A percentile compares a stretch with the other conserved stretches of the same genome.
phyloP scores from a whole-genome alignment of 1,140 invertebrate species.

The Pachypsylla venusta region DNA sequence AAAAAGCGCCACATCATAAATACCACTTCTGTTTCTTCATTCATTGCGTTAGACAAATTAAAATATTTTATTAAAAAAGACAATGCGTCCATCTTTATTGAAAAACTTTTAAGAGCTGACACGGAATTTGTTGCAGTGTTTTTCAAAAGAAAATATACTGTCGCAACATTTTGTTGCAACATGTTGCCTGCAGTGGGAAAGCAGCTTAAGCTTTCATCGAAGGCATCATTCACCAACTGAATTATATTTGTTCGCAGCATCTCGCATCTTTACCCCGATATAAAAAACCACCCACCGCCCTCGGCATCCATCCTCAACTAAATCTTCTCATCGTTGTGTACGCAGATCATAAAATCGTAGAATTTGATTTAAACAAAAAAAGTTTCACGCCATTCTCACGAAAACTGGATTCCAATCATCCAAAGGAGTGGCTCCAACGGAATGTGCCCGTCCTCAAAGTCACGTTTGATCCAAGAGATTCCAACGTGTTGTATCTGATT shows the following conservation, averaged over 20 bases:
- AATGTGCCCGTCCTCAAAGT: slow-evolving; percentile 38
- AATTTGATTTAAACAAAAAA: slow-evolving; percentile 43
- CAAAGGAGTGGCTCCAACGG: slow-evolving; percentile 33
- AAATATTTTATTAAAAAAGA: too few species aligned
- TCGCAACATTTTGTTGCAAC: too few species aligned
- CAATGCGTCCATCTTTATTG: too few species aligned
- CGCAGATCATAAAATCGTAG: slow-evolving; percentile 53
- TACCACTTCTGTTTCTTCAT: too few species aligned
- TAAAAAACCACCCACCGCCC: slow-evolving; percentile 42
- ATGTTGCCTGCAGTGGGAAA: too few species aligned
- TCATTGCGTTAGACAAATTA: too few species aligned
- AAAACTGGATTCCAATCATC: slow-evolving; percentile 33
- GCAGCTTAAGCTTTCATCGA: too few species aligned
- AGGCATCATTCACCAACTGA: too few species aligned
- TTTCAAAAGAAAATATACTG: too few species aligned
- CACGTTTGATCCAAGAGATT: slow-evolving; percentile 37
- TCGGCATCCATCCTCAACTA: slow-evolving; percentile 40
- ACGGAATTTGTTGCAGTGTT: too few species aligned
- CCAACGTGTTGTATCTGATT: slow-evolving; percentile 44
- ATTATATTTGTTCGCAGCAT: slow-evolving; percentile 27
- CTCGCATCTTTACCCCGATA: slow-evolving; percentile 46
- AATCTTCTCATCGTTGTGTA: slow-evolving; percentile 47
- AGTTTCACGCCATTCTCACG: slow-evolving; percentile 40
- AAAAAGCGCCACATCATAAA: too few species aligned
- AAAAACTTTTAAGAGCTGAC: too few species aligned